These are phyloP conservation scores for Clistopyga incitator DNA, from an alignment of 2,888 invertebrate species.

Conservation along the genomic window DNA sequence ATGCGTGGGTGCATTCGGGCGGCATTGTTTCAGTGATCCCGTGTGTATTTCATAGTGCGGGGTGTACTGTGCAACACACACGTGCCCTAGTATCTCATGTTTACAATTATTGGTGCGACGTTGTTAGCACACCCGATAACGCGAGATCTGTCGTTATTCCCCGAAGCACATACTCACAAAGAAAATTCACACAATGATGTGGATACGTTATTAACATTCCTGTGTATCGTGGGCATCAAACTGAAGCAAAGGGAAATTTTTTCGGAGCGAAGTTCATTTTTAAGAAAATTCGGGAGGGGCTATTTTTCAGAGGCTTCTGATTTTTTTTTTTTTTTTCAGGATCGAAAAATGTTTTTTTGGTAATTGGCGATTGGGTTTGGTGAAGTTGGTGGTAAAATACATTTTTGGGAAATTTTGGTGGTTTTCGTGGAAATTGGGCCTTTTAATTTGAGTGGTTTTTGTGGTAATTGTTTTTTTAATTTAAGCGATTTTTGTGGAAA, in stretches of 20 bases:
- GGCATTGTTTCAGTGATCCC: slow-evolving; percentile 34
- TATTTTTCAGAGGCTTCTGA: too few species aligned
- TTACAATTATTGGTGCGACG: slow-evolving; percentile 38
- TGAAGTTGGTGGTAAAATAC: background rate
- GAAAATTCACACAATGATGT: slow-evolving; percentile 1
- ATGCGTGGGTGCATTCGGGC: slow-evolving; percentile 11
- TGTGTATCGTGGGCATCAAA: background rate
- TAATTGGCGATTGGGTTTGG: too few species aligned
- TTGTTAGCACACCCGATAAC: slow-evolving; percentile 36
- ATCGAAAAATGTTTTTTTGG: too few species aligned
- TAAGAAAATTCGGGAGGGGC: too few species aligned
- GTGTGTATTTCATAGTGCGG: background rate
- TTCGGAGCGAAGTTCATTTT: background rate
- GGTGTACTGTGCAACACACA: background rate
- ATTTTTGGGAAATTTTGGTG: background rate
- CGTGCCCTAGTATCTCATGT: background rate
- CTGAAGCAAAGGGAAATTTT: background rate
- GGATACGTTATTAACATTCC: background rate
- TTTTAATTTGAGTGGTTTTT: too few species aligned
- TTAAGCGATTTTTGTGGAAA: too few species aligned
- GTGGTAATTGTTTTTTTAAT: too few species aligned
- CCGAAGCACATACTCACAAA: background rate
- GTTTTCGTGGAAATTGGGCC: too few species aligned
- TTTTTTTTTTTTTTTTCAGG: too few species aligned
- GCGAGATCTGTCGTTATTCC: slow-evolving; percentile 1